A percentile compares a stretch with the other conserved stretches of the same genome.
phyloP scores from a whole-genome alignment of 2,797 vertebrate species.

The Urosaurus nigricauda region DNA sequence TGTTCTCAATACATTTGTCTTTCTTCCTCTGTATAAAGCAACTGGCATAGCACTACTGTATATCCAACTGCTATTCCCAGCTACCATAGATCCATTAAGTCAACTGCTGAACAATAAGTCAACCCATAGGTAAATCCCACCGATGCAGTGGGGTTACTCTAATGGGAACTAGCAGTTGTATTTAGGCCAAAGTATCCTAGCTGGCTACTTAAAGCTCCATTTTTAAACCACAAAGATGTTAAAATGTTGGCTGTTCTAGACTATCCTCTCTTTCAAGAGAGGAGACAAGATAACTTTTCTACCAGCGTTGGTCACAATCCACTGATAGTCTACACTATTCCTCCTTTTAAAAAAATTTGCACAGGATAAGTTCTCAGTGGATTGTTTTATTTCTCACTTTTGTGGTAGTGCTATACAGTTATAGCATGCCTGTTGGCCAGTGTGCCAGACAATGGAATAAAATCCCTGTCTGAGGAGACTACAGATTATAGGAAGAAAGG shows the following conservation, averaged over 20 bases:
- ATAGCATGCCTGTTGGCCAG: neutral
- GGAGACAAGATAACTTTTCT: conserved; percentile 43
- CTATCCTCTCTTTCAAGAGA: conserved; percentile 26
- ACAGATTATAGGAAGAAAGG: neutral
- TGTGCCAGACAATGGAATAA: conserved; percentile 19
- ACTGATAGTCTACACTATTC: conserved; percentile 8
- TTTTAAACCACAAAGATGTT: conserved; percentile 54
- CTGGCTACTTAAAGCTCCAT: conserved; percentile 42
- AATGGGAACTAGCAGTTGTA: no score
- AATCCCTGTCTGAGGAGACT: neutral
- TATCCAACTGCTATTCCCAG: no score
- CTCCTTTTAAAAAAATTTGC: conserved; percentile 25
- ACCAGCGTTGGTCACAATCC: conserved; percentile 5
- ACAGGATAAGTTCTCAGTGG: conserved; percentile 14
- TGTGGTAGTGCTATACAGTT: conserved; percentile 9
- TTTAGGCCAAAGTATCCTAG: conserved; percentile 32
- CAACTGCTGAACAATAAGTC: no score
- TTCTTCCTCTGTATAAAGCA: conserved; percentile 54
- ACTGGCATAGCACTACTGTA: conserved; percentile 1
- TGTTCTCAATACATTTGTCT: conserved; percentile 64
- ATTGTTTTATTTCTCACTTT: neutral
- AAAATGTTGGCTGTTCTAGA: conserved; percentile 33
- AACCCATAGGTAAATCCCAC: no score
- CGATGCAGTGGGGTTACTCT: no score
- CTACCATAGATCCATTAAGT: no score